Percentiles rank a stretch among this genome's conserved stretches.
These are phyloP conservation scores for Amphibalanus amphitrite DNA, from an alignment of 1,140 invertebrate genomes.

Conservation along the genomic window DNA sequence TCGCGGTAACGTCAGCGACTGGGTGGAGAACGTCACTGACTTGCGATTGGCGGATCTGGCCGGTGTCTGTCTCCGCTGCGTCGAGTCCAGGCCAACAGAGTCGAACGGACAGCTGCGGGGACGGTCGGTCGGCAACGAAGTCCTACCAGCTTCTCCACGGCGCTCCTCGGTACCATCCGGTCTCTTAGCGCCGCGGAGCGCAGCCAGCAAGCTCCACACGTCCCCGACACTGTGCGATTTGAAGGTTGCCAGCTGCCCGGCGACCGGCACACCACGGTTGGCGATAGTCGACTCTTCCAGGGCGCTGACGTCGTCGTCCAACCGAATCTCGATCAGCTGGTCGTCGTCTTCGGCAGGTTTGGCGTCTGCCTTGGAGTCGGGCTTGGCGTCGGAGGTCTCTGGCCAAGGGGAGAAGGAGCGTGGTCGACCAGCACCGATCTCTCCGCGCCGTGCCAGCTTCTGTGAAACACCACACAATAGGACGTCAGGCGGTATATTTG, in stretches of 20 bases:
- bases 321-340: not conserved
- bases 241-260: not conserved
- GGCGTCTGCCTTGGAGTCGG: not conserved
- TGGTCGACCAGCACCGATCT: not conserved
- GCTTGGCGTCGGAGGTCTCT: too few species aligned
- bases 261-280: not conserved
- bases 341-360: not conserved
- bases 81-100: not conserved
- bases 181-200: not conserved
- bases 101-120: not conserved
- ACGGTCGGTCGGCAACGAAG: not conserved
- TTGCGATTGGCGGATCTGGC: not conserved
- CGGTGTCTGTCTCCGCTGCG: too few species aligned
- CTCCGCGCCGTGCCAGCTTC: not conserved
- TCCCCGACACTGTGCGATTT: not conserved
- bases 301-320: not conserved
- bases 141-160: not conserved
- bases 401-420: too few species aligned
- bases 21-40: not conserved
- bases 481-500: too few species aligned
- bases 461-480: not conserved
- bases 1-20: not conserved
- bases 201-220: not conserved
- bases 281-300: not conserved
- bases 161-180: not conserved